Base-by-base conservation (phyloP, 1,140 invertebrate genomes). In the Megathymus violae region DNA sequence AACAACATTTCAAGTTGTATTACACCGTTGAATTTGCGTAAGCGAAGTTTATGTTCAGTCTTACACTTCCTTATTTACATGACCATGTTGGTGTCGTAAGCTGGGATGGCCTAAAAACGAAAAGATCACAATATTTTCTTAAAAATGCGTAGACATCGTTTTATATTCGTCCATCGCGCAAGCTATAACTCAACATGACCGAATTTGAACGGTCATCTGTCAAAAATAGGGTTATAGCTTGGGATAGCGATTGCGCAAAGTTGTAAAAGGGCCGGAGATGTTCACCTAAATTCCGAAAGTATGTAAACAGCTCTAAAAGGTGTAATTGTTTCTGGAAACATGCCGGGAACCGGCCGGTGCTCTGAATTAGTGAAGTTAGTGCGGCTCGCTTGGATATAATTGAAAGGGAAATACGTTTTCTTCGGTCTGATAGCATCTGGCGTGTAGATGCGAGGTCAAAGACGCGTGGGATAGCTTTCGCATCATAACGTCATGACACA, bases 301-400 rank as follows among this genome's bases (percentile, higher is more conserved):
- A 50, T 48, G 60, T 64, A 66, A 71, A 79, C 69, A 62, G 70
- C 62, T 72, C 80, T 86, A 88, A 88, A 83, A 67, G 80, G 70
- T 80, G 76, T 86, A 88, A 88, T 88, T 85, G 78, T 74, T 84
- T 78, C 52, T 25, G 69, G 63, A 80, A 83, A 88, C 80, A 86
- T 63, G 60, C 58, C 52, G 60, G 67, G 43, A 63, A 48, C 43
- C 50, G 50, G 61, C 7, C 48, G 62, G 59, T 61, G 59, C 46
- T 52, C 61, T 70, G 64, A 78, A 78, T 80, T 80, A 80, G 78
- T 65, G 60, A 67, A 43, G 61, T 72, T 78, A 78, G 71, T 71
- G 50, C 51, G 51, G 56, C 41, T 19, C 62, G 50, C 64, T 48
- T 46, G 50, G 59, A 52, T 54, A 68, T 80, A 79, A 76, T 76